Conservation (phyloP, 2,113 vertebrate genomes). For the Gavia stellata region DNA sequence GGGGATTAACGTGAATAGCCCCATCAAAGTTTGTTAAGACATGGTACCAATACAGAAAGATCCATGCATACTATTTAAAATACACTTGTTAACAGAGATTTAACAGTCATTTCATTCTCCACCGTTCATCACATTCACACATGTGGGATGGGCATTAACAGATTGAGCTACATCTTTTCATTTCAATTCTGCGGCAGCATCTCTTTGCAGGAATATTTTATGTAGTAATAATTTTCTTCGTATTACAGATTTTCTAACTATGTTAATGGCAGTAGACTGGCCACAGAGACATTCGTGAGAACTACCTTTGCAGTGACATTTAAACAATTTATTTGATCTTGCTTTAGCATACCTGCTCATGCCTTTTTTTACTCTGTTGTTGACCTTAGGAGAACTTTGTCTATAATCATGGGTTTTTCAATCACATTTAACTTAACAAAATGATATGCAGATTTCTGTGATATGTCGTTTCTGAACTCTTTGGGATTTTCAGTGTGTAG, state of each 20-base stretch:
- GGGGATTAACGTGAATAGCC: neutral
- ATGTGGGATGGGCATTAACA: slow-evolving; percentile 58
- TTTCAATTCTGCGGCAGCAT: slow-evolving; percentile 66
- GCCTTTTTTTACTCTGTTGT: slow-evolving; percentile 58
- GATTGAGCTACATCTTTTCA: slow-evolving; percentile 72
- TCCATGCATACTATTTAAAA: neutral
- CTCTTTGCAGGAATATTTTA: slow-evolving; percentile 71
- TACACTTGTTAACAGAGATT: slow-evolving; percentile 26
- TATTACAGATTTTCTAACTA: slow-evolving; percentile 72
- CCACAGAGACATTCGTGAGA: slow-evolving; percentile 67
- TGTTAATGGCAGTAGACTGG: slow-evolving; percentile 66
- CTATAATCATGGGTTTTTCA: slow-evolving; percentile 60
- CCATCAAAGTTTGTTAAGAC: neutral
- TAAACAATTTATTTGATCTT: slow-evolving; percentile 77
- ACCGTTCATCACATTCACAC: slow-evolving; percentile 42
- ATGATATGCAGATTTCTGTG: slow-evolving; percentile 16
- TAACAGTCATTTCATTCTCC: slow-evolving; percentile 47
- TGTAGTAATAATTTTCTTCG: slow-evolving; percentile 66
- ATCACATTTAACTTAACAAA: slow-evolving; percentile 53
- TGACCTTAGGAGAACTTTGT: slow-evolving; percentile 71
- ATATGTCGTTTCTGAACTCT: slow-evolving; percentile 35
- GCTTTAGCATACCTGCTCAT: slow-evolving; percentile 75
- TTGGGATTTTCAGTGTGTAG: neutral
- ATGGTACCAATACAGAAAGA: neutral
- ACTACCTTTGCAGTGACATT: slow-evolving; percentile 69